phyloP scores from a whole-genome alignment of 2,888 invertebrate species.

The Isoperla grammatica region DNA sequence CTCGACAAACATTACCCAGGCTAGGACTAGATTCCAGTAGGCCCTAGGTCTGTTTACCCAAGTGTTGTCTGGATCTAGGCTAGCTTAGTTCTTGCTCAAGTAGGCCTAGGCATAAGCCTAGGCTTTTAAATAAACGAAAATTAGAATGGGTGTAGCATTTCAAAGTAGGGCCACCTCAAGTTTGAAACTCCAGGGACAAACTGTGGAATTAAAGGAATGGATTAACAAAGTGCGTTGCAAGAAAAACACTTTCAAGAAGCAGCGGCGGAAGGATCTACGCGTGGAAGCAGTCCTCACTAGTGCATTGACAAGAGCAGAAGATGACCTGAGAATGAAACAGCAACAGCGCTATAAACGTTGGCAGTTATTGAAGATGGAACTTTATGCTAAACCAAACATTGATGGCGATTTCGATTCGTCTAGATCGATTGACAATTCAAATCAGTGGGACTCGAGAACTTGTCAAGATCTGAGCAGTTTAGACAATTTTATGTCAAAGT shows the following conservation, averaged over 20 bases:
- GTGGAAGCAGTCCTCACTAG: conserved; percentile 59
- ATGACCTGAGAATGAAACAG: conserved; percentile 56
- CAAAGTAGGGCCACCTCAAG: background rate
- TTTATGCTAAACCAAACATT: conserved; percentile 10
- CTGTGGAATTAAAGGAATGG: conserved; percentile 24
- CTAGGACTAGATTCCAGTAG: background rate
- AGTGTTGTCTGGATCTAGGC: no score
- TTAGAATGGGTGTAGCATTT: conserved; percentile 2
- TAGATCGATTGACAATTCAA: background rate
- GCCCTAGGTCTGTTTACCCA: background rate
- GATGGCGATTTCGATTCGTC: conserved; percentile 31
- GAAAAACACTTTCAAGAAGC: conserved; percentile 34
- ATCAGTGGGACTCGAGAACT: conserved; percentile 20
- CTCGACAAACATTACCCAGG: no score
- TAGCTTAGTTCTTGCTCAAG: no score
- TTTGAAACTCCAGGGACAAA: background rate
- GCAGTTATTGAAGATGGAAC: conserved; percentile 42
- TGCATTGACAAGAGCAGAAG: conserved; percentile 55
- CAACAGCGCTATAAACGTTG: conserved; percentile 56
- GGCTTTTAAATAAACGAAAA: background rate
- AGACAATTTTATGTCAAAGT: conserved; percentile 4
- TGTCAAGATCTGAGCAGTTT: conserved; percentile 4
- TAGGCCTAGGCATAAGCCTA: no score
- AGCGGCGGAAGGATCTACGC: conserved; percentile 55
- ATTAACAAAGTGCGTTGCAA: conserved; percentile 31